These are phyloP conservation scores for Ochotona princeps DNA, from an alignment of 2,113 vertebrate genomes.

Conservation along the genomic window DNA sequence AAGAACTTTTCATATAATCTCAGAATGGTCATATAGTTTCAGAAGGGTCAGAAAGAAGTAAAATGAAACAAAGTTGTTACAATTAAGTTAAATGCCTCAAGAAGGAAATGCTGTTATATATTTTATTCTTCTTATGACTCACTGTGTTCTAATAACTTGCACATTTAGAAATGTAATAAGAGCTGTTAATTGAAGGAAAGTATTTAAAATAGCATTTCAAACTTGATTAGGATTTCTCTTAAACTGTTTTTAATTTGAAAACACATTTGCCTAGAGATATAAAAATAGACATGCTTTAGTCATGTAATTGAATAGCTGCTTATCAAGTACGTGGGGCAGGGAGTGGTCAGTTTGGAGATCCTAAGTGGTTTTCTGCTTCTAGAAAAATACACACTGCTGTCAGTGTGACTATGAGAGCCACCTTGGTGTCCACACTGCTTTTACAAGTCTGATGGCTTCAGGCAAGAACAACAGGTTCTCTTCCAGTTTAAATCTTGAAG, in stretches of 20 bases:
- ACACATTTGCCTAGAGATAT: neutral
- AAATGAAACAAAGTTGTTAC: neutral
- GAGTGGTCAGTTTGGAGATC: neutral
- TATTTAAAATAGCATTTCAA: conserved; percentile 29
- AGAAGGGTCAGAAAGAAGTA: neutral
- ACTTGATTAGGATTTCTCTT: neutral
- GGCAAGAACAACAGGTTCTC: neutral
- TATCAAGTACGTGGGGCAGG: neutral
- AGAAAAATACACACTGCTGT: neutral
- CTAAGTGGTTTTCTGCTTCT: neutral
- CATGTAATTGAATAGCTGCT: neutral
- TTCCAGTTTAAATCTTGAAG: neutral
- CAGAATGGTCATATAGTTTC: neutral
- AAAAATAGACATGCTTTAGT: neutral
- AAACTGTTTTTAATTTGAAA: neutral
- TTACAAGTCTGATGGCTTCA: neutral
- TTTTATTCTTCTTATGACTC: neutral
- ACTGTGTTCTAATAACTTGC: neutral
- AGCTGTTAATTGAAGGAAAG: conserved; percentile 27
- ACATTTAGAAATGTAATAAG: neutral
- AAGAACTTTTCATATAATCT: neutral
- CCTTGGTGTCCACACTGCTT: neutral
- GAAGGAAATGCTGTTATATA: neutral
- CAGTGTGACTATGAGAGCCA: neutral
- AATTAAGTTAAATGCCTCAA: neutral